Base-by-base conservation (phyloP, 64 coral and sea anemone genomes). In the Pocillopora damicornis region DNA sequence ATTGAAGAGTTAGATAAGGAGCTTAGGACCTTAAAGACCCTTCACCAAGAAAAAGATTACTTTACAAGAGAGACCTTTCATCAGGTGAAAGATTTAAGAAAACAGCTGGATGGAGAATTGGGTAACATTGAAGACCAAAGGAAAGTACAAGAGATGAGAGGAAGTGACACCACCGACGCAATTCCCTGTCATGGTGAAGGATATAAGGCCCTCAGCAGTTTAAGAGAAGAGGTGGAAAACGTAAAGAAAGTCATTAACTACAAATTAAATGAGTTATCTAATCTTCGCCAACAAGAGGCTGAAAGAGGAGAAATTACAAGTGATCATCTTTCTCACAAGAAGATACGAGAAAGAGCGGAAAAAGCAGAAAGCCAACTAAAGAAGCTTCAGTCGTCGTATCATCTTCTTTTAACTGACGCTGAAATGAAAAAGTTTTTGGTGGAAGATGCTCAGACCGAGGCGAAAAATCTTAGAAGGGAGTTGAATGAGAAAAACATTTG, bases 1-100 rank as follows among this genome's bases (percentile, higher is more conserved):
- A 92, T 86, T 57, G 76, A 92, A 45, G 82, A 92, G 35, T 76
- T 83, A 57, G 45, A 87, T 30, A 77, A 92, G 15, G 83, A 92
- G 74, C 22, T 84, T 16, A 82, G 87, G 18, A 25, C 36, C 2
- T 60, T 92, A 8, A 73, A 66, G 73, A 79, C 37, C 15, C 58
- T 83, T 45, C 87, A 77, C 57, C 73, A 87, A 34, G 90, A 92
- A 80, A 86, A 79, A 67, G 42, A 87, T 16, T 74, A 80, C 15
- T 80, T 92, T 67, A 76, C 83, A 8, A 11, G 73, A 87, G 75
- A 92, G 12, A 37, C 75, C 37, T 77, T 87, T 35, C 61, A 78
- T 26, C 75, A 79, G 20, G 59, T 72, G 36, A 80, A 92, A 38
- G 25, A 58, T 57, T 74, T 81, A 36, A 89, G 71, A 75, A 90